Percentiles rank a stretch among this genome's conserved stretches.
phyloP scores from a whole-genome alignment of 1,140 invertebrate genomes.

The Acromyrmex charruanus region DNA sequence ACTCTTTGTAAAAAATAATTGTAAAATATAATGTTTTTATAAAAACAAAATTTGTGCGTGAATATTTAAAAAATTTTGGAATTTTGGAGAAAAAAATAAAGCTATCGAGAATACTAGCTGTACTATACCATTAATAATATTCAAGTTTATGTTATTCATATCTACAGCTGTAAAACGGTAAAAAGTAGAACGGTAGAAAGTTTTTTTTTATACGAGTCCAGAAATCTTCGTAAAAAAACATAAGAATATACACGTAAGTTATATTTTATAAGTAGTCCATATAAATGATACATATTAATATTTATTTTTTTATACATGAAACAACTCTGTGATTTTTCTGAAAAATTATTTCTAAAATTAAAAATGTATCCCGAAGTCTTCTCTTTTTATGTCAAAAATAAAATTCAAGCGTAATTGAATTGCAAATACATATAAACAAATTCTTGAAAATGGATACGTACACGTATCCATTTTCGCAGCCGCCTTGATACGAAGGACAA shows the following conservation, averaged over 20 bases:
- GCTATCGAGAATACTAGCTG: background rate
- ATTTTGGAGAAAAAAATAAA: background rate
- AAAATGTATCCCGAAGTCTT: background rate
- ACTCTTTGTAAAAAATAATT: background rate
- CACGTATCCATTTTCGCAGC: background rate
- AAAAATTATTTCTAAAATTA: background rate
- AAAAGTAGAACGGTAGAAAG: background rate
- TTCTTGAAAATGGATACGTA: background rate
- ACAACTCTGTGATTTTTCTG: background rate
- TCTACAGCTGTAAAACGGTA: constrained; percentile 8
- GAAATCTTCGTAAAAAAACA: background rate
- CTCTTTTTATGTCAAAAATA: background rate
- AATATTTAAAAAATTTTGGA: background rate
- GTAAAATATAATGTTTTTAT: background rate
- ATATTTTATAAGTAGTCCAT: background rate
- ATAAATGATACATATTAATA: background rate
- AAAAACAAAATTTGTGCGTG: background rate
- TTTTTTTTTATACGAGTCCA: background rate
- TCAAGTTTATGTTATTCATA: background rate
- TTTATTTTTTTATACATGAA: background rate
- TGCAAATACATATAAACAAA: background rate
- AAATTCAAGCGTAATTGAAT: background rate
- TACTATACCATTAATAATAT: background rate
- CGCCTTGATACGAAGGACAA: background rate
- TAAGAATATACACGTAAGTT: background rate